Percentiles rank a stretch among this genome's conserved stretches.
These are phyloP conservation scores for Ganaspis sp. DNA, from an alignment of 1,140 invertebrate genomes.

Conservation along the genomic window DNA sequence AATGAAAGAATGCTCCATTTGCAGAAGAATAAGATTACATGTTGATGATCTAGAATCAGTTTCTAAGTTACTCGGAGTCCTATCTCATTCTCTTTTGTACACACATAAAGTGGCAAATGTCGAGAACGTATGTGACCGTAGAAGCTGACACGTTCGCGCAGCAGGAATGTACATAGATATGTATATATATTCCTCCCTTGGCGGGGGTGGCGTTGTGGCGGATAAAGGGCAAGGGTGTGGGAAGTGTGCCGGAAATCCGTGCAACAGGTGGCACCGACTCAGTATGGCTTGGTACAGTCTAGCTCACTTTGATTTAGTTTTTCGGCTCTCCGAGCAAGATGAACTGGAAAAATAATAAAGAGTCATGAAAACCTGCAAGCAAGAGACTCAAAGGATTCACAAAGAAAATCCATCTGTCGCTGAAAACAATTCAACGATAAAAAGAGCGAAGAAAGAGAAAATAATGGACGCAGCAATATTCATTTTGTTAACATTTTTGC, in stretches of 20 bases:
- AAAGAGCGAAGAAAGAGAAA: background rate
- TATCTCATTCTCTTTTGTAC: slow-evolving; percentile 17
- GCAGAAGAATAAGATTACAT: background rate
- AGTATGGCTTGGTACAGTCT: slow-evolving; percentile 33
- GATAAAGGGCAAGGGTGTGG: slow-evolving; percentile 28
- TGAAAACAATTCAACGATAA: too few relatives aligned
- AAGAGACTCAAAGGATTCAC: too few relatives aligned
- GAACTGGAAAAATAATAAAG: background rate
- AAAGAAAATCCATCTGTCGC: too few relatives aligned
- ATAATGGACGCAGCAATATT: too few relatives aligned
- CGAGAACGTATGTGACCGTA: slow-evolving; percentile 34
- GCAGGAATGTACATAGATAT: slow-evolving; percentile 33
- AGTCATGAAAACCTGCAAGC: background rate
- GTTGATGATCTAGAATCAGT: background rate
- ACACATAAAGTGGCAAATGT: slow-evolving; percentile 37
- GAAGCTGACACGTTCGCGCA: slow-evolving; percentile 38
- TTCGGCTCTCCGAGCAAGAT: background rate
- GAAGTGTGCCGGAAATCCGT: slow-evolving; percentile 69
- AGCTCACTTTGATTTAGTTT: slow-evolving; percentile 54
- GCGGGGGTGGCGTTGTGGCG: background rate
- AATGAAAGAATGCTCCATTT: background rate
- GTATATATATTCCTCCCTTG: slow-evolving; percentile 22
- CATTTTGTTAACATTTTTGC: too few relatives aligned
- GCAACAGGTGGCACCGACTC: slow-evolving; percentile 69
- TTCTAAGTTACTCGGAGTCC: background rate